Evolutionary conservation across 2,113 vertebrate genomes (phyloP), one percentile per base, ranked within the genome.

Genomic region (Rhipidura dahli): DNA sequence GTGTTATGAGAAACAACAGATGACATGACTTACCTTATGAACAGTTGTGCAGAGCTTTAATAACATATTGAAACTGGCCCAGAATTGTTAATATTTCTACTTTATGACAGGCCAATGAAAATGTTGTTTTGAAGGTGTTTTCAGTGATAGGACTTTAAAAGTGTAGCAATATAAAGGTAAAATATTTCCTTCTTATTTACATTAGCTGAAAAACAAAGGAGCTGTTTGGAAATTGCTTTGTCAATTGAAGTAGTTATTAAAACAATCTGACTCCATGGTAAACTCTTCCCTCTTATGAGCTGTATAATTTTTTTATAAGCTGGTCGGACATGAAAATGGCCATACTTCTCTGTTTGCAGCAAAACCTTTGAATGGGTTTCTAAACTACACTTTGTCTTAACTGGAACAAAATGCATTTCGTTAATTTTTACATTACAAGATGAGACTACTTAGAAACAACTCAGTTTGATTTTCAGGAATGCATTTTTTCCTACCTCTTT

Each of bases 1-100:
- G 70, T 64, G 31, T 93, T 96, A 85, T 81, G 72, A 89, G 85
- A 94, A 96, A 95, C 78, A 87, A 56, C 59, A 96, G 83, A 89
- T 89, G 75, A 83, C 23, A 15, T 51, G 64, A 60, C 24, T 94
- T 73, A 72, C 45, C 47, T 73, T 49, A 44, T 1, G 13, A 92
- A 54, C 6, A 47, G 61, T 54, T 96, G 45, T 28, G 61, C 60
- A 96, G 81, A 91, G 84, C 82, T 94, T 96, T 24, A 94, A 80
- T 93, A 90, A 80, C 18, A 28, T 33, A 33, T 51, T 93, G 65
- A 89, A 97, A 91, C 9, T 23, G 76, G 19, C 49, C n/a, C 54
- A 83, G n/a, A 60, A 44, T 88, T 95, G 77, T 94, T 94, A 87
- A 54, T 81, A 70, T 44, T 93, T 91, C 84, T 94, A 78, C n/a